Conservation (phyloP, 2,113 vertebrate genomes). For the Diadophis punctatus region DNA sequence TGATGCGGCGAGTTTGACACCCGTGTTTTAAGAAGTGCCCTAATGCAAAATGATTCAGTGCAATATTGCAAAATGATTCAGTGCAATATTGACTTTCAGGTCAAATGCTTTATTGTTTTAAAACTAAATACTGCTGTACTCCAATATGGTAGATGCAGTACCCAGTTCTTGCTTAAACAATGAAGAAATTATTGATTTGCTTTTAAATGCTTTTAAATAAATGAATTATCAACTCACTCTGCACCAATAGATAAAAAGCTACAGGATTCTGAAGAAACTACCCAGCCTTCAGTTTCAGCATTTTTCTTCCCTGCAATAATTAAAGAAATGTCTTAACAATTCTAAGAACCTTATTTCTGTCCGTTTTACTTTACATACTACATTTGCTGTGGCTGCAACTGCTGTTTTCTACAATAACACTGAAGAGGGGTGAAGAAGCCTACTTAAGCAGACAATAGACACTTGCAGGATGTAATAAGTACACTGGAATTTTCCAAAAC, state of each 20-base stretch:
- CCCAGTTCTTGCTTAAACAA: background rate
- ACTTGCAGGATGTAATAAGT: background rate
- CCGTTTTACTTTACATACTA: background rate
- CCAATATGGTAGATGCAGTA: background rate
- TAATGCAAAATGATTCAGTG: background rate
- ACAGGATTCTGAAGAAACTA: constrained; percentile 97
- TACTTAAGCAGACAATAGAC: background rate
- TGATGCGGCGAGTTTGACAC: no score
- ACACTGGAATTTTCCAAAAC: background rate
- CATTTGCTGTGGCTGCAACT: background rate
- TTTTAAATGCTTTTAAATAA: background rate
- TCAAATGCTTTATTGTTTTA: background rate
- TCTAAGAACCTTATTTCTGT: background rate
- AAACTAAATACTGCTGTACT: background rate
- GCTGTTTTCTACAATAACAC: background rate
- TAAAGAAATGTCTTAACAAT: constrained; percentile 20
- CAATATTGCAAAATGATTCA: background rate
- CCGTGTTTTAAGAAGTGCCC: background rate
- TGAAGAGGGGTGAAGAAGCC: background rate
- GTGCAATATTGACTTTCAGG: background rate
- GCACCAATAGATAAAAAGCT: constrained; percentile 98
- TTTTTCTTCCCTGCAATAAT: constrained; percentile 68
- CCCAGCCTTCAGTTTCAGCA: constrained; percentile 93
- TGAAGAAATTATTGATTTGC: background rate
- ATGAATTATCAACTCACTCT: constrained; percentile 73